These are phyloP conservation scores for Penaeus vannamei DNA, from an alignment of 1,140 invertebrate species.

Conservation along the genomic window DNA sequence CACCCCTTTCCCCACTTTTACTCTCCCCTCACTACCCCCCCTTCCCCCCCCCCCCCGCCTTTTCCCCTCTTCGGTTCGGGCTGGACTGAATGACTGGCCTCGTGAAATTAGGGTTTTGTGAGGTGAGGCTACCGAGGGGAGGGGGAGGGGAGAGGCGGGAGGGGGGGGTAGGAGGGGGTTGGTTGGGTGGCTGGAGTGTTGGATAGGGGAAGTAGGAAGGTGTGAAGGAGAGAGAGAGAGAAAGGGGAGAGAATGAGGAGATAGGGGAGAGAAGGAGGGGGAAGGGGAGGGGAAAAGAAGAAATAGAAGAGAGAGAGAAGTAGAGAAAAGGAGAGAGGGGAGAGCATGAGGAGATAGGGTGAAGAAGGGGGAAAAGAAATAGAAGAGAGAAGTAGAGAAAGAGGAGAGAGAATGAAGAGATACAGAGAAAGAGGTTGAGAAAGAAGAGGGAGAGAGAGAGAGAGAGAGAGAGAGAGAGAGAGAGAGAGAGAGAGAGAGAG, in stretches of 20 bases:
- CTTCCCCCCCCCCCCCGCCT: no score
- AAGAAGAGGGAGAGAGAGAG: background rate
- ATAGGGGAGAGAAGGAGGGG: background rate
- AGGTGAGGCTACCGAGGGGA: conserved; percentile 5
- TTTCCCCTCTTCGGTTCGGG: no score
- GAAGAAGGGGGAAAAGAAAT: background rate
- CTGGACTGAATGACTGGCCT: conserved; percentile 49
- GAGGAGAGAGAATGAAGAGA: background rate
- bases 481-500: conserved; percentile 3
- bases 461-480: background rate
- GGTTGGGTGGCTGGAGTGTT: background rate
- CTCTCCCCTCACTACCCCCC: no score
- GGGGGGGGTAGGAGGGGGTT: background rate
- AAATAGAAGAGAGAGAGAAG: background rate
- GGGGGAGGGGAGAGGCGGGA: background rate
- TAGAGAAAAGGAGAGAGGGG: background rate
- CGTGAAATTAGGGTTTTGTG: conserved; percentile 60
- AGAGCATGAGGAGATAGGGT: background rate
- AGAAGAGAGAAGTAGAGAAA: background rate
- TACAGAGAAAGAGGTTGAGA: background rate
- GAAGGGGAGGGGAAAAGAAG: background rate
- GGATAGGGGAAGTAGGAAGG: background rate
- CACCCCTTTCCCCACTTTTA: no score
- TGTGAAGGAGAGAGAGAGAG: background rate
- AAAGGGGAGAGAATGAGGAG: background rate